Evolutionary conservation across 1,140 invertebrate species (phyloP), one percentile per base, ranked within the genome.

Genomic region (Saccostrea glomerata): DNA sequence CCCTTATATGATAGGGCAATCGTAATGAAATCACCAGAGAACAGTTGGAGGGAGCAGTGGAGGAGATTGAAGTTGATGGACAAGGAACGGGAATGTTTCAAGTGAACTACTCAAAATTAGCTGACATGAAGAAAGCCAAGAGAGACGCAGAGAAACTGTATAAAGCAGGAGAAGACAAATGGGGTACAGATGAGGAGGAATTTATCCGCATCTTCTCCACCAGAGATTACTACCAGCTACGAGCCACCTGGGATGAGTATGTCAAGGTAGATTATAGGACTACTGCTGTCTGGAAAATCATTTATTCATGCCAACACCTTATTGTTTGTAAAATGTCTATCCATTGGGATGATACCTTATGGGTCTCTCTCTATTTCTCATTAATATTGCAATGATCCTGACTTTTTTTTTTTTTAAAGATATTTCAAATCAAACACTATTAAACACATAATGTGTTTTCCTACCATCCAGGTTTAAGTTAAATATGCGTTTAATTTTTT

Each of bases 141-240:
- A 54, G 90, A 36, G 92, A 93, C 86, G 94, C 94, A 20, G 77
- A 92, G 70, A 88, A 90, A 54, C 88, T 94, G 30, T 92, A 87
- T 47, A 91, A 95, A 85, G 93, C 95, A 66, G 93, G 96, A 36
- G 95, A 95, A 73, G 93, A 94, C 47, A 93, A 93, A 84, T 94
- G 95, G 91, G 96, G 96, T n/a, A 96, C 96, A 11, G 96, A 96
- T 90, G 96, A 96, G 83, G 93, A 93, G 83, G 92, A 90, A 9
- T 94, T 94, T 70, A 92, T 92, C 88, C 54, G 91, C 5, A 94
- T 94, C 56, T 94, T 94, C 63, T 90, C 93, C 13, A 89, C 86
- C 17, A 87, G 92, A 55, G 90, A 93, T 87, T 93, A 93, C 89
- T 94, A 94, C 86, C 92, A 93, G 83, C 91, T 95, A 30, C 89